Base-by-base conservation (phyloP, 2,888 invertebrate species). In the Patella caerulea region DNA sequence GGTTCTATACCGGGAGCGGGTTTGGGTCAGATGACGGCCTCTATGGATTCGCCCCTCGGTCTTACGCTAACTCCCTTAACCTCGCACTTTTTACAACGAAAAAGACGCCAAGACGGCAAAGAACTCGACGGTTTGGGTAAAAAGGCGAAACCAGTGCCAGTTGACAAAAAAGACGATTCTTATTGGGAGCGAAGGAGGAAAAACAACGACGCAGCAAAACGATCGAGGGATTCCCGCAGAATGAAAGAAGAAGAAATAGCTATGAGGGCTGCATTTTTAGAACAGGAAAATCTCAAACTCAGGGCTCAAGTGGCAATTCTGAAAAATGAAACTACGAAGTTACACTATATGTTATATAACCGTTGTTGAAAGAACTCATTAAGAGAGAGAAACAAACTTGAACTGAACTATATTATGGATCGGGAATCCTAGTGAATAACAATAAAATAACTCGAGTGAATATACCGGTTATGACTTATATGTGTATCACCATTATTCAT, bases 301-400 rank as follows among this genome's bases (percentile, higher is more conserved):
- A 73, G 87, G 75, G 88, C 88, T 11, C 88, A 88, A 80, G 88
- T 88, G 34, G 86, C 88, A 74, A 86, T 88, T 56, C 79, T 88
- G 75, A 88, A 88, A 82, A 87, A 87, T 65, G 88, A 88, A 79
- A 88, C 87, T 65, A 87, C 88, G 1, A 88, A 87, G 74, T 81
- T 88, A 75, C 88, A 88, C 77, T 88, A 87, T 74, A 88, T 88
- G 88, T 79, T 88, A 70, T 88, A 88, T 74, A 88, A 88, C 77
- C 79, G 87, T 45, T 45, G 45, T 45, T 45, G 45, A 45, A 45
- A 45, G 45, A 45, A 45, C 45, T 45, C 45, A 45, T 45, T 45
- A 9, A 45, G 45, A 45, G 45, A 45, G 34, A 34, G 34, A 34
- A 9, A 45, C 9, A 45, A 45, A 45, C 45, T 45, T 45, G 9